Conservation (phyloP, 2,888 invertebrate species). For the Saturnia japonica region DNA sequence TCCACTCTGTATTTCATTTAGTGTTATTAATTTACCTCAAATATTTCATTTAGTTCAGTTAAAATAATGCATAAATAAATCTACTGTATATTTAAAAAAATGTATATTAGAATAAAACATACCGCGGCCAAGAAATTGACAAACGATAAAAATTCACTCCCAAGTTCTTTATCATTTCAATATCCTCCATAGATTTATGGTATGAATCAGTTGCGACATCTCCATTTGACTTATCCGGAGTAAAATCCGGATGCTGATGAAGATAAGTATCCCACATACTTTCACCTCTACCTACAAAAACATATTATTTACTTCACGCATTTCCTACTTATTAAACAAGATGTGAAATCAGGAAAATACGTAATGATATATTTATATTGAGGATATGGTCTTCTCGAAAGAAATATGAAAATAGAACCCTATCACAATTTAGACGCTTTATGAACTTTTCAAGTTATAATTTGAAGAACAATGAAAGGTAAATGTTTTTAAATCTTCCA, state of each 20-base stretch:
- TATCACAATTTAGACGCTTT: not conserved
- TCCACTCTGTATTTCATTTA: not conserved
- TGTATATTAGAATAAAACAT: constrained; percentile 24
- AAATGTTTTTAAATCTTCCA: constrained; percentile 4
- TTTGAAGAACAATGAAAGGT: not conserved
- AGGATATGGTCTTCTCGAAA: not conserved
- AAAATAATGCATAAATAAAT: not conserved
- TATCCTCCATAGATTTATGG: constrained; percentile 83
- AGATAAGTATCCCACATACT: constrained; percentile 84
- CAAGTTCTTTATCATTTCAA: constrained; percentile 81
- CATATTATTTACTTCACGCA: not conserved
- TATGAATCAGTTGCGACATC: constrained; percentile 87
- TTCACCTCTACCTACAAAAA: constrained; percentile 81
- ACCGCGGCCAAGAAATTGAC: constrained; percentile 88
- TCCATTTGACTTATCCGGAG: constrained; percentile 81
- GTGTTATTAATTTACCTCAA: not conserved
- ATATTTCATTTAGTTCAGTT: not conserved
- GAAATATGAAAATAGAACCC: not conserved
- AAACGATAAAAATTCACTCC: constrained; percentile 85
- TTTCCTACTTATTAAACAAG: not conserved
- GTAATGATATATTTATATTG: not conserved
- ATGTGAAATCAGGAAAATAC: not conserved
- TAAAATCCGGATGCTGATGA: constrained; percentile 76
- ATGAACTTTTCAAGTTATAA: not conserved
- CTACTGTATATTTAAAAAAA: not conserved